Percentiles rank a stretch among this genome's conserved stretches.
Conservation (phyloP, 2,113 vertebrate genomes). For the Chroicocephalus ridibundus region DNA sequence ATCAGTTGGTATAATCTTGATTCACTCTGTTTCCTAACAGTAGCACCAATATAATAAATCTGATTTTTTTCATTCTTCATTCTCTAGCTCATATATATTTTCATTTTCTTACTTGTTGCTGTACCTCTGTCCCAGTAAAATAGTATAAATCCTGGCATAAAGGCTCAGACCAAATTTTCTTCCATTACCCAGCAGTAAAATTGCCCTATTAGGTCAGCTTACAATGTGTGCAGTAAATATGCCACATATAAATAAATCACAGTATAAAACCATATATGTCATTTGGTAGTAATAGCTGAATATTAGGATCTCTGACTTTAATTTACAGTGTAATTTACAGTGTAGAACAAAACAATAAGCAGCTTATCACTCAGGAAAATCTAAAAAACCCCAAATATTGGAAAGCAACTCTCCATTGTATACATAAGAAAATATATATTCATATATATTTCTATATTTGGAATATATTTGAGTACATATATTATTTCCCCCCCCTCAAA, state of each 20-base stretch:
- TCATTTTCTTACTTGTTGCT: neutral
- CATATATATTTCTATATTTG: neutral
- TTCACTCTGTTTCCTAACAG: neutral
- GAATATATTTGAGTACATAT: neutral
- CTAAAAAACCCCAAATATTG: neutral
- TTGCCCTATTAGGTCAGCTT: neutral
- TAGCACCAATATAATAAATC: neutral
- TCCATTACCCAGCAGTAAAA: neutral
- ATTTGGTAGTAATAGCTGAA: neutral
- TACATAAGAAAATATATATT: neutral
- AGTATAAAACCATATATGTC: neutral
- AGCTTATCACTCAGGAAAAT: neutral
- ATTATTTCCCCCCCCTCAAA: neutral
- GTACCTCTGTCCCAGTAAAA: neutral
- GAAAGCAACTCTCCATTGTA: neutral
- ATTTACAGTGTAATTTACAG: conserved; percentile 2
- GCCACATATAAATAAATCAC: conserved; percentile 24
- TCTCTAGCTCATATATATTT: neutral
- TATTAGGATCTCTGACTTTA: neutral
- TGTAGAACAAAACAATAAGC: neutral
- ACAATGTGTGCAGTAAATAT: neutral
- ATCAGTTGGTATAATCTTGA: neutral
- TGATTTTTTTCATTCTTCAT: neutral
- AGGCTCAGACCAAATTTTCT: neutral
- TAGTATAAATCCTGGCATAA: neutral